Percentiles rank a stretch among this genome's conserved stretches.
These are phyloP conservation scores for Zeuzera pyrina DNA, from an alignment of 2,888 invertebrate genomes.

Conservation along the genomic window DNA sequence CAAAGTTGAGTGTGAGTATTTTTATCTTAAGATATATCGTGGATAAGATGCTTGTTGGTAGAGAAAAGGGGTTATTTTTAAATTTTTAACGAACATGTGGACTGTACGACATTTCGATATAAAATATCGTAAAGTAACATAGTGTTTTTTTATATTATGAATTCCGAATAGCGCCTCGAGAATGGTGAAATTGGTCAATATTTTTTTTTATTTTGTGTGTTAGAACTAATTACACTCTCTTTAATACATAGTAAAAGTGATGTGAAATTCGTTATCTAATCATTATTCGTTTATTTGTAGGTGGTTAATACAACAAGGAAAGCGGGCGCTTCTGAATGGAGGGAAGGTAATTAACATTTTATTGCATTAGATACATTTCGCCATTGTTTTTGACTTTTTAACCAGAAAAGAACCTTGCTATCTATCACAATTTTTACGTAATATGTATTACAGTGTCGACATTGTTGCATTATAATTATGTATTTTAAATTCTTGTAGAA, in stretches of 20 bases:
- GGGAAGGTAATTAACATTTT: slow-evolving; percentile 66
- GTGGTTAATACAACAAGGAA: slow-evolving; percentile 82
- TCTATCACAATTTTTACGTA: too few species aligned
- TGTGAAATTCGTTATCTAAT: slow-evolving; percentile 33
- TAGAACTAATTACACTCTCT: slow-evolving; percentile 15
- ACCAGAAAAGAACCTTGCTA: too few species aligned
- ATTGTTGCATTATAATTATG: too few species aligned
- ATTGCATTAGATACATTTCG: too few species aligned
- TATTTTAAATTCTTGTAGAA: too few species aligned
- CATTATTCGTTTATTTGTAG: slow-evolving; percentile 37
- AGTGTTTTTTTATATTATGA: too few species aligned
- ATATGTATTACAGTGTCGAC: too few species aligned
- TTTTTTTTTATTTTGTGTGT: slow-evolving; percentile 16
- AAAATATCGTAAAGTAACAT: slow-evolving; percentile 37
- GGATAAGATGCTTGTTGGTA: slow-evolving; percentile 20
- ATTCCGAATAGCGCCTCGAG: slow-evolving; percentile 30
- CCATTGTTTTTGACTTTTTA: too few species aligned
- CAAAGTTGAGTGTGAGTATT: background rate
- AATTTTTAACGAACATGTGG: slow-evolving; percentile 35
- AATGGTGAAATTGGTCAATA: slow-evolving; percentile 49
- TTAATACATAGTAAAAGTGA: slow-evolving; percentile 13
- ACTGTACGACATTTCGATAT: slow-evolving; percentile 52
- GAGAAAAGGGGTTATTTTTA: slow-evolving; percentile 35
- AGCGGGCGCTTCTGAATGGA: slow-evolving; percentile 67
- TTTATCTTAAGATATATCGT: slow-evolving; percentile 28